Evolutionary conservation across 2,888 invertebrate species (phyloP), one percentile per base, ranked within the genome.

Genomic region (Nezara viridula): DNA sequence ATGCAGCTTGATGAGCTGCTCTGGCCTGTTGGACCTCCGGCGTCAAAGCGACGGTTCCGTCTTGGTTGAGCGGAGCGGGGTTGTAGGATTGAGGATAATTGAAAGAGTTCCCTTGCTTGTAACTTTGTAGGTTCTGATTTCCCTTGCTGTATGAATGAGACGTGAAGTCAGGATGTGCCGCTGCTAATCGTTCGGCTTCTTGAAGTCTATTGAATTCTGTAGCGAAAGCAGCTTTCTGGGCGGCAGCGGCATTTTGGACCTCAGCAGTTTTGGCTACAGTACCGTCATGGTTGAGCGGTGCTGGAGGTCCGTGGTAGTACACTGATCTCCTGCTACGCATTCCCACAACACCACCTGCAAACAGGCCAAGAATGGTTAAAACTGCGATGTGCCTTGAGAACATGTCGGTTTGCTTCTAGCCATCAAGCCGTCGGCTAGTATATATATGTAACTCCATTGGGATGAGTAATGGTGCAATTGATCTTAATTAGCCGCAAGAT

Each of bases 21-120:
- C 93, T 93, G 81, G 94, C 94, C n/a, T 92, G 92, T 0, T 92
- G 92, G 12, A 94, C 94, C 92, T 94, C 94, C 16, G 93, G 93
- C 0, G 93, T 93, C 90, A 94, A 94, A 60, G 87, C 87, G 44
- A 93, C 93, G 85, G 91, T 91, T 89, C 90, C 90, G 66, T 91
- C 92, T 19, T 91, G 90, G 32, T 87, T 88, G 81, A 66, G 86
- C 19, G 66, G 66, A 37, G 66, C 66, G 6, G 66, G 66, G 21
- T 9, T 73, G 9, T 73, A 73, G 6, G 24, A 16, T 9, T 73
- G 66, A 19, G 32, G 66, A 21, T 37, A 73, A 73, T 9, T 37
- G 37, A 37, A 37, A 19, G 66, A 32, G 6, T 73, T 27, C 16
- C 27, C 66, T 73, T 73, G 66, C 9, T 37, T 21, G 32, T 16